Evolutionary conservation across 2,888 invertebrate genomes (phyloP), one percentile per base, ranked within the genome.

Genomic region (Poecilobothrus nobilitatus): DNA sequence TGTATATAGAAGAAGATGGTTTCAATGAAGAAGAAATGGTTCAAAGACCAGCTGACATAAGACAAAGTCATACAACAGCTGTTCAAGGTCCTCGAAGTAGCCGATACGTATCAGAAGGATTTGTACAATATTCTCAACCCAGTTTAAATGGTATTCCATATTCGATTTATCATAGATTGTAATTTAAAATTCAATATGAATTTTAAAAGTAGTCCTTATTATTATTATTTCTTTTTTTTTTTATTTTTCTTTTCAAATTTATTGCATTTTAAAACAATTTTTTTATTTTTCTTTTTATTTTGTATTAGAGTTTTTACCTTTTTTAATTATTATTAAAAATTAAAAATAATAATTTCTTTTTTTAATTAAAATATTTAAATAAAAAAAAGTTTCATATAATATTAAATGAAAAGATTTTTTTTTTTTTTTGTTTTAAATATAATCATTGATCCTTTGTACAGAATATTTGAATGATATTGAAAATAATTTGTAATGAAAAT

Each of bases 1-100:
- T 82, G 82, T 82, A 82, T 72, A 82, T 82, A 71, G 82, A 82
- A 73, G 82, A 82, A 74, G 82, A 82, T 67, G 82, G 80, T 71
- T 76, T 80, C 70, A 78, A 80, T 71, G 80, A 81, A 67, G 80
- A 81, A 68, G 82, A 82, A 72, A 71, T 73, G 65, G 79, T 78
- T 71, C 70, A 73, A 22, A 72, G 76, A 70, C 70, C 75, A 66
- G 74, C 75, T 34, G 76, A 76, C 63, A 74, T 74, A 34, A 72
- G 76, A 68, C 74, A 75, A 66, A 76, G 75, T 70, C 72, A 76
- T 68, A 77, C 78, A 66, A 74, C 75, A 61, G 76, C 79, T 0
- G 79, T 79, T 20, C 65, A 65, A 37, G 73, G 73, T 64, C 72
- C 73, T n/a, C 71, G 74, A 64, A 72, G 69, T 70, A 74, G 71